These are phyloP conservation scores for Hippocampus abdominalis DNA, from an alignment of 2,113 vertebrate genomes.

Conservation along the genomic window DNA sequence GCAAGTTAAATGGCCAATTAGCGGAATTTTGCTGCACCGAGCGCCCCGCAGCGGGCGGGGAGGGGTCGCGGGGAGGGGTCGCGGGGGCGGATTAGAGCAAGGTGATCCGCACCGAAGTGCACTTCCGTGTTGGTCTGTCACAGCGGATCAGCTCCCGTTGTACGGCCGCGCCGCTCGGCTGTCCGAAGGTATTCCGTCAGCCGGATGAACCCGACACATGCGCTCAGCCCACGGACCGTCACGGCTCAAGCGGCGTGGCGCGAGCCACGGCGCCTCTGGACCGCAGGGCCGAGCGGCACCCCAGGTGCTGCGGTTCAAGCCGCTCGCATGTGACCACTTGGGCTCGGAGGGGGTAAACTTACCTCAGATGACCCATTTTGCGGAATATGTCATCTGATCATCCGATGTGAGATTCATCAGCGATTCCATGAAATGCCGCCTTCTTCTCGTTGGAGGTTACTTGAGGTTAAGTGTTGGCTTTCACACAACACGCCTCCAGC, in stretches of 20 bases:
- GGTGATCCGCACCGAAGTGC: constrained; percentile 56
- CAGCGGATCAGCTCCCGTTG: constrained; percentile 47
- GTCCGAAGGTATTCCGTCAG: constrained; percentile 61
- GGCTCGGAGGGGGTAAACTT: not conserved
- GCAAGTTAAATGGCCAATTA: constrained; percentile 27
- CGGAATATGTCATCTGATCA: not conserved
- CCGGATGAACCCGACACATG: constrained; percentile 56
- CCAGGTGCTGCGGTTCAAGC: constrained; percentile 1
- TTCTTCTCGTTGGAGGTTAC: not conserved
- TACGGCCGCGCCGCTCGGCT: constrained; percentile 39
- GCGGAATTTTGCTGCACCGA: constrained; percentile 17
- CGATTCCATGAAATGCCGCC: too few species aligned
- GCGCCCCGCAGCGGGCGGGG: constrained; percentile 4
- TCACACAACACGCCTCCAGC: constrained; percentile 1
- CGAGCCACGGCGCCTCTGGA: constrained; percentile 7
- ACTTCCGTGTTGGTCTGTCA: constrained; percentile 53
- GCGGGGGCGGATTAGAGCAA: constrained; percentile 26
- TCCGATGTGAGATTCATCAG: not conserved
- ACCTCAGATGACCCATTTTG: not conserved
- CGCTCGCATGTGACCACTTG: not conserved
- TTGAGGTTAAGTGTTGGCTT: not conserved
- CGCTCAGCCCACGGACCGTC: constrained; percentile 51
- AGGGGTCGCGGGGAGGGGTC: not conserved
- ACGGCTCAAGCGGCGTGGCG: constrained; percentile 44
- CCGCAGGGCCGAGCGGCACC: not conserved